A percentile compares a stretch with the other conserved stretches of the same genome.
Conservation (phyloP, 2,888 invertebrate genomes). For the Charanyca ferruginea region DNA sequence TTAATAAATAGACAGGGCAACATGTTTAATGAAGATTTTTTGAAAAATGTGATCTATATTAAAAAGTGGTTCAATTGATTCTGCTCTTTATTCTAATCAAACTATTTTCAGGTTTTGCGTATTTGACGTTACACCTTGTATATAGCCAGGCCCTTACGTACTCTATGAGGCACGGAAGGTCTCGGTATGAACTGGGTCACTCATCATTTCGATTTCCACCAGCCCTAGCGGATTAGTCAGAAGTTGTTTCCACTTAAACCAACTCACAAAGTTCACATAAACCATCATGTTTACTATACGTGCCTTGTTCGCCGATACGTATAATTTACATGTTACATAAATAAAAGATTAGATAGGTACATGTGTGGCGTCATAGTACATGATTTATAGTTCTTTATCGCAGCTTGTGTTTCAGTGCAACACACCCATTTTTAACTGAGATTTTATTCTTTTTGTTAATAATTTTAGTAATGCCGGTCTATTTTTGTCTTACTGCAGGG, state of each 20-base stretch:
- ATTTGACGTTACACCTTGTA: too few relatives aligned
- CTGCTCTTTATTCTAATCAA: too few relatives aligned
- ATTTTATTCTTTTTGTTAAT: neutral
- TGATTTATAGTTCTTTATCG: constrained; percentile 7
- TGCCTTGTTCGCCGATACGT: constrained; percentile 3
- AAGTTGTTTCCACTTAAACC: neutral
- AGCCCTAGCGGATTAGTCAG: neutral
- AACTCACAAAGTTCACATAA: neutral
- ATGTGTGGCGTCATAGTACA: constrained; percentile 17
- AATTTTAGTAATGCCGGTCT: too few relatives aligned
- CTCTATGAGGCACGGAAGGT: too few relatives aligned
- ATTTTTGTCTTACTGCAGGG: too few relatives aligned
- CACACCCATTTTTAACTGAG: constrained; percentile 32
- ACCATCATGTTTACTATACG: constrained; percentile 35
- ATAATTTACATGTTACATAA: constrained; percentile 32
- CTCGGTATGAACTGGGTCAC: too few relatives aligned
- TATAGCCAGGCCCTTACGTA: too few relatives aligned
- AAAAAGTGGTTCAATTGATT: too few relatives aligned
- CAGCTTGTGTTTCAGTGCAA: constrained; percentile 6
- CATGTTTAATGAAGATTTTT: too few relatives aligned
- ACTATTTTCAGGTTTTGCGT: too few relatives aligned
- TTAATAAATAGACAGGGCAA: too few relatives aligned
- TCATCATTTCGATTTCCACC: rapidly evolving
- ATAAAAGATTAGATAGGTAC: constrained; percentile 38
- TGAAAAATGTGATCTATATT: too few relatives aligned